Conservation (phyloP, 2,888 invertebrate species). For the Chorisops tibialis region DNA sequence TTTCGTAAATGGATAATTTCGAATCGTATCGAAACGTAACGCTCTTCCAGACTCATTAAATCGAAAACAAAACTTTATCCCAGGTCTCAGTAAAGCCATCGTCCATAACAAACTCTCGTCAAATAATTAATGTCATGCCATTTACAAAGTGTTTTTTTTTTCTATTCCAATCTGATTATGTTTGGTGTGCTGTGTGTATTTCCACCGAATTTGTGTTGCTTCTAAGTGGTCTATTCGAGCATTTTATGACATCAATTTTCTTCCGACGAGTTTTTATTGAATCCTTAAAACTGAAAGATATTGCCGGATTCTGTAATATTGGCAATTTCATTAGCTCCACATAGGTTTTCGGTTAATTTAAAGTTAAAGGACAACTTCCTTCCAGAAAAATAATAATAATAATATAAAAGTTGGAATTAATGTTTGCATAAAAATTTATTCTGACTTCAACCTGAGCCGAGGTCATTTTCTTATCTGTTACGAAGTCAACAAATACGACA, state of each 20-base stretch:
- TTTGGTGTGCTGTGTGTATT: not conserved
- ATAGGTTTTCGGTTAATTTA: not conserved
- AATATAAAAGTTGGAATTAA: too few relatives aligned
- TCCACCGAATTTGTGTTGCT: conserved; percentile 11
- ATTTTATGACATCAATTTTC: conserved; percentile 19
- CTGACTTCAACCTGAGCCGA: too few relatives aligned
- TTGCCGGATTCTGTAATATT: not conserved
- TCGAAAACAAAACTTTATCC: conserved; percentile 1
- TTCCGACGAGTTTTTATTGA: conserved; percentile 23
- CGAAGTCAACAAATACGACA: too few relatives aligned
- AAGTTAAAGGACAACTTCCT: not conserved
- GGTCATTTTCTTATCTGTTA: too few relatives aligned
- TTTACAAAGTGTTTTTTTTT: not conserved
- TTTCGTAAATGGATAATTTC: conserved; percentile 5
- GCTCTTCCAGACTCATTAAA: conserved; percentile 12
- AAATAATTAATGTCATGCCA: conserved; percentile 6
- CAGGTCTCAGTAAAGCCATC: not conserved
- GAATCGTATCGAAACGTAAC: conserved; percentile 8
- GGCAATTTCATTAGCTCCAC: not conserved
- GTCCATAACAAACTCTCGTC: not conserved
- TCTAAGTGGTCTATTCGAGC: conserved; percentile 10
- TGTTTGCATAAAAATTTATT: too few relatives aligned
- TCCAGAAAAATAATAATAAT: too few relatives aligned
- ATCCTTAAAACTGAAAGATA: conserved; percentile 4
- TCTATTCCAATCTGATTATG: not conserved